Conservation (phyloP, 2,888 invertebrate species). For the Ganaspis brasiliensis region DNA sequence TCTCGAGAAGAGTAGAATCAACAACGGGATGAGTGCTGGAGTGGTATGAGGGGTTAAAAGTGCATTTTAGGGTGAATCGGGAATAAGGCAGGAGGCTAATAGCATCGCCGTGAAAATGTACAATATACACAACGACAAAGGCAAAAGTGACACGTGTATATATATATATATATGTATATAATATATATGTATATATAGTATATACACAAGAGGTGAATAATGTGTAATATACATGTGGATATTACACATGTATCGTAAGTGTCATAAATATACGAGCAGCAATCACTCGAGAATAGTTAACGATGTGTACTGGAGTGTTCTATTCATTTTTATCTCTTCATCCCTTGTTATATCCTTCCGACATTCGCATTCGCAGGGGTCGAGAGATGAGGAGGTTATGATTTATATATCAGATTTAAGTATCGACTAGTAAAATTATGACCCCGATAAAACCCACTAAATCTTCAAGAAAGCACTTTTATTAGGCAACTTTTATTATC, state of each 20-base stretch:
- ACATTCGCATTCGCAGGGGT: no score
- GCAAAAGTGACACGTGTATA: background rate
- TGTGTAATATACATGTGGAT: background rate
- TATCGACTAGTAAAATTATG: background rate
- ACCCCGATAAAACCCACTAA: background rate
- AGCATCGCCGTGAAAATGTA: conserved; percentile 27
- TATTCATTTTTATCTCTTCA: conserved; percentile 43
- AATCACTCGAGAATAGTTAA: conserved; percentile 31
- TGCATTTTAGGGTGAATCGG: conserved; percentile 28
- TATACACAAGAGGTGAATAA: conserved; percentile 27
- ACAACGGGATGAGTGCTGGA: background rate
- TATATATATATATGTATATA: no score
- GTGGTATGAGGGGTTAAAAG: background rate
- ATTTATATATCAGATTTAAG: conserved; percentile 30
- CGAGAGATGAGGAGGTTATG: conserved; percentile 11
- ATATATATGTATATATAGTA: no score
- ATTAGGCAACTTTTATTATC: no score
- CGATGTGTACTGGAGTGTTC: conserved; percentile 27
- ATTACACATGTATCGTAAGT: background rate
- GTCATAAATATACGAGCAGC: conserved; percentile 41
- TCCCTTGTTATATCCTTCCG: conserved; percentile 23
- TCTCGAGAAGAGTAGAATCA: background rate
- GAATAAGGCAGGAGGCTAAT: conserved; percentile 21
- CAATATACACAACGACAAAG: background rate
- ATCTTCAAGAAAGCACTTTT: no score